These are phyloP conservation scores for Sphinx pinastri DNA, from an alignment of 2,888 invertebrate genomes.

Conservation along the genomic window DNA sequence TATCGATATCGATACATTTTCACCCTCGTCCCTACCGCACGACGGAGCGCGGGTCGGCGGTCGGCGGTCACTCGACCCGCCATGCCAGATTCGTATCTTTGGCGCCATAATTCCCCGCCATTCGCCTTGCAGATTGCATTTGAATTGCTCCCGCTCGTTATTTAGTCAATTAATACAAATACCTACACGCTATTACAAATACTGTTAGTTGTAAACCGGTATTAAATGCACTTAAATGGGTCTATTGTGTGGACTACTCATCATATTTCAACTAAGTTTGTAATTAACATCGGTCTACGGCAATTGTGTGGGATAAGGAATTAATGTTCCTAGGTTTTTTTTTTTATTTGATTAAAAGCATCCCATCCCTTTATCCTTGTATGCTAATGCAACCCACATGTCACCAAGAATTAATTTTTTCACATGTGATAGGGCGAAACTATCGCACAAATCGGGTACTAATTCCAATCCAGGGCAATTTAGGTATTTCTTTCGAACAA, in stretches of 20 bases:
- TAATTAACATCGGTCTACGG: neutral
- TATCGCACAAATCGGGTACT: too few species aligned
- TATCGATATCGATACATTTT: conserved; percentile 31
- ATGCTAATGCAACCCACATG: too few species aligned
- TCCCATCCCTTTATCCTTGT: too few species aligned
- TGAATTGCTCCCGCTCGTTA: conserved; percentile 59
- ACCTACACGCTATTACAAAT: conserved; percentile 35
- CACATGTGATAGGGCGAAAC: too few species aligned
- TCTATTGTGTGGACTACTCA: neutral
- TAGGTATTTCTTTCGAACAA: too few species aligned
- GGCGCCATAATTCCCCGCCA: conserved; percentile 70
- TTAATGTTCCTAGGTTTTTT: too few species aligned
- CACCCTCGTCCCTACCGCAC: neutral
- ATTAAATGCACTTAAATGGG: conserved; percentile 16
- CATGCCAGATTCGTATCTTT: conserved; percentile 70
- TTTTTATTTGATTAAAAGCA: too few species aligned
- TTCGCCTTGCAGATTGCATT: conserved; percentile 66
- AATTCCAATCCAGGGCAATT: too few species aligned
- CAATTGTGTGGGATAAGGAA: neutral
- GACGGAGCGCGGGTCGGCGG: conserved; percentile 63
- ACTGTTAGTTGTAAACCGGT: conserved; percentile 25
- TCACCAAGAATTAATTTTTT: too few species aligned
- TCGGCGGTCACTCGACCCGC: conserved; percentile 65
- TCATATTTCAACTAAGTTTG: neutral
- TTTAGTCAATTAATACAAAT: conserved; percentile 62